Evolutionary conservation across 1,140 invertebrate genomes (phyloP).

Genomic region (Aphelenchoides besseyi): DNA sequence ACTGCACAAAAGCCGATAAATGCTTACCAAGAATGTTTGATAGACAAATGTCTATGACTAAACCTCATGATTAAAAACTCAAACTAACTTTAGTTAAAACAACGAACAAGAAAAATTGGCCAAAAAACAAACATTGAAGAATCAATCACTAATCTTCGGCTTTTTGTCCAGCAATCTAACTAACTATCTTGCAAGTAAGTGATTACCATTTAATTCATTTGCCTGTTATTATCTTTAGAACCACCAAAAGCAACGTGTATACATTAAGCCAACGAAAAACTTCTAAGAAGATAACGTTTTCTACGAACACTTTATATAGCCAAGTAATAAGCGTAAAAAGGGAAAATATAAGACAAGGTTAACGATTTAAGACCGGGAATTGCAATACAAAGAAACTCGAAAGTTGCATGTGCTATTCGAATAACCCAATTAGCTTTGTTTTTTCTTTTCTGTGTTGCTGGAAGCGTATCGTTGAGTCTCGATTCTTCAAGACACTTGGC

Average conservation of each 20-base stretch:
- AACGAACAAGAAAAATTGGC: no score
- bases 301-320: conserved; percentile 22
- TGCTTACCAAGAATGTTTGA: no score
- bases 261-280: neutral
- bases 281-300: neutral
- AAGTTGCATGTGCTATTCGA: conserved; percentile 22
- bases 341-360: conserved; percentile 37
- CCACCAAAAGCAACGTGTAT: neutral
- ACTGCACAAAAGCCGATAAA: no score
- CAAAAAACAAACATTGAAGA: no score
- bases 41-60: no score
- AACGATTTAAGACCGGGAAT: conserved; percentile 29
- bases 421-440: conserved; percentile 37
- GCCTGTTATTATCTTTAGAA: neutral
- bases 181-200: no score
- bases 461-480: neutral
- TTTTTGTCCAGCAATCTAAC: no score
- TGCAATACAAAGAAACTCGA: conserved; percentile 27
- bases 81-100: no score
- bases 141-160: no score
- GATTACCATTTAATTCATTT: neutral
- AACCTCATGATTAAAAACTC: no score
- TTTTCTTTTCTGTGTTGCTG: conserved; percentile 11
- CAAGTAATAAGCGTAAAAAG: conserved; percentile 49
- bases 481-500: neutral